These are phyloP conservation scores for Acrocephalus scirpaceus DNA, from an alignment of 2,797 vertebrate genomes.

Conservation along the genomic window DNA sequence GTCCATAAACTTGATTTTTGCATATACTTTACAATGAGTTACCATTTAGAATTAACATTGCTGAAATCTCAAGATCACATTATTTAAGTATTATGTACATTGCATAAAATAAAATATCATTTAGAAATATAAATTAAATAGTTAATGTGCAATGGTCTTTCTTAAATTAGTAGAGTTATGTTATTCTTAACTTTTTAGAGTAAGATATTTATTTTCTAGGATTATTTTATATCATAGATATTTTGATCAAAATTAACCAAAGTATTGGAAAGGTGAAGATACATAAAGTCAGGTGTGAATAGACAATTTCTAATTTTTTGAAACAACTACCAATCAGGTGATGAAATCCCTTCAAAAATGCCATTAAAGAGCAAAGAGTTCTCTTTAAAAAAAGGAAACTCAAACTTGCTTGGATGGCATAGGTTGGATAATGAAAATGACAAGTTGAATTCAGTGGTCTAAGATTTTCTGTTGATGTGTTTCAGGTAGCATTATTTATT, in stretches of 20 bases:
- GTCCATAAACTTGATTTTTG: background rate
- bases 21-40: background rate
- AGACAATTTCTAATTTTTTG: background rate
- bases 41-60: background rate
- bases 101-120: background rate
- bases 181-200: background rate
- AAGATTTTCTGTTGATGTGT: rapidly evolving
- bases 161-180: background rate
- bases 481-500: background rate
- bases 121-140: background rate
- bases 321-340: background rate
- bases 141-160: background rate
- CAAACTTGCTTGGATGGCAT: background rate
- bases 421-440: background rate
- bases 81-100: background rate
- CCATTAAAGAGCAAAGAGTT: background rate
- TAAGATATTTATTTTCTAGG: background rate
- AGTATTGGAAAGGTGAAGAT: background rate
- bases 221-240: background rate
- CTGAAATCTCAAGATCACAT: background rate
- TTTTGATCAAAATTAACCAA: background rate
- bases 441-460: background rate
- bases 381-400: background rate
- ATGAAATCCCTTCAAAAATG: background rate
- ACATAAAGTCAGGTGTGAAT: background rate